These are phyloP conservation scores for Drosophila malerkotliana DNA, from an alignment of 1,140 invertebrate species.

Conservation along the genomic window DNA sequence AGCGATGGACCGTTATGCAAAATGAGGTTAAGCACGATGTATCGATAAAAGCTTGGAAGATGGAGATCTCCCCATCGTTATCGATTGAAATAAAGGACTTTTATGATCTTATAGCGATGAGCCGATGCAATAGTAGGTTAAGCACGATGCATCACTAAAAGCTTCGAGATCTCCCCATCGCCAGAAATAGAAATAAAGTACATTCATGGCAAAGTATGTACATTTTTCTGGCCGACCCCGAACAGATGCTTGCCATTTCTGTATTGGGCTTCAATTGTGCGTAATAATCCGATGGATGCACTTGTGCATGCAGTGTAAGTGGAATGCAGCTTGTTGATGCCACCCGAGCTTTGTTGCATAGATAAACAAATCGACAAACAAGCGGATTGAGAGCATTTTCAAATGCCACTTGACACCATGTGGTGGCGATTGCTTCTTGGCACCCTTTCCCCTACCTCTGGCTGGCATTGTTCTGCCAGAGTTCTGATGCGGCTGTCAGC, in stretches of 20 bases:
- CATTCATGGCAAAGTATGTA: not conserved
- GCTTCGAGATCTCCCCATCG: too few relatives aligned
- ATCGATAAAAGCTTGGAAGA: too few relatives aligned
- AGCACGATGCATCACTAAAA: too few relatives aligned
- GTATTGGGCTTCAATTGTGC: conserved; percentile 35
- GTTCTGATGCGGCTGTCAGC: conserved; percentile 59
- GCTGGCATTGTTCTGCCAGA: conserved; percentile 16
- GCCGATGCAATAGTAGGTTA: too few relatives aligned
- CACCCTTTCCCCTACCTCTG: conserved; percentile 16
- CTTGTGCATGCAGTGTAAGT: conserved; percentile 21
- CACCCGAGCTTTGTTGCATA: conserved; percentile 45
- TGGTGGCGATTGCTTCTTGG: conserved; percentile 61
- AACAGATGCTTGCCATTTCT: conserved; percentile 48
- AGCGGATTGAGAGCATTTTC: conserved; percentile 76
- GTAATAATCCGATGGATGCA: conserved; percentile 48
- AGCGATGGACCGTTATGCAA: too few relatives aligned
- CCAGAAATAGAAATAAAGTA: too few relatives aligned
- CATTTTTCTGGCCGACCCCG: conserved; percentile 14
- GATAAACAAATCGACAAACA: conserved; percentile 63
- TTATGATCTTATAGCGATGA: too few relatives aligned
- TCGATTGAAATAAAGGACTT: too few relatives aligned
- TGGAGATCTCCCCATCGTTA: too few relatives aligned
- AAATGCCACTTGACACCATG: conserved; percentile 81
- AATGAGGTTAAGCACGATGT: too few relatives aligned
- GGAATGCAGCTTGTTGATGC: conserved; percentile 39